These are phyloP conservation scores for Hyperoplus lanceolatus DNA, from an alignment of 2,797 vertebrate species.

Conservation along the genomic window DNA sequence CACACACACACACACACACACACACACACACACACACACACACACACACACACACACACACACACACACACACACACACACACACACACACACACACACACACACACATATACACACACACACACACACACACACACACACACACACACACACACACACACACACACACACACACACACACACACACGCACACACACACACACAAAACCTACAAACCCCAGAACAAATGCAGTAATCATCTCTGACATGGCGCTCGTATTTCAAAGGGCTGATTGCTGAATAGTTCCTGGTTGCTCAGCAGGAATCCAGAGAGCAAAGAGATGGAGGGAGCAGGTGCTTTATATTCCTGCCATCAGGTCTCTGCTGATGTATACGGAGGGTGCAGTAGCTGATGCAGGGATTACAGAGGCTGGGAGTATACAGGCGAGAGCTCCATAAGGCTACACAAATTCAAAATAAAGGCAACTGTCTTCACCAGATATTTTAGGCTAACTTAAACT, in stretches of 20 bases:
- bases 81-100: no score
- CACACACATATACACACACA: no score
- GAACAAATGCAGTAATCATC: slow-evolving; percentile 16
- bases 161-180: no score
- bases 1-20: no score
- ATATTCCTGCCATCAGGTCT: slow-evolving; percentile 13
- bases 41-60: no score
- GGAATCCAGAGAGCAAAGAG: background rate
- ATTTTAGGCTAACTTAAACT: no score
- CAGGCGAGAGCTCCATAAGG: background rate
- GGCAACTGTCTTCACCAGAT: no score
- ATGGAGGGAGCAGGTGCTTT: slow-evolving; percentile 26
- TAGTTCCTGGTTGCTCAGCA: slow-evolving; percentile 15
- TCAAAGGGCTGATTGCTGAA: slow-evolving; percentile 16
- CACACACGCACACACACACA: background rate
- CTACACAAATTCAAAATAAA: no score
- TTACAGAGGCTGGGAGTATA: slow-evolving; percentile 8
- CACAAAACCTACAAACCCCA: background rate
- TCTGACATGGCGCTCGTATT: background rate
- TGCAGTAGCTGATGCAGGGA: slow-evolving; percentile 32
- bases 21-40: no score
- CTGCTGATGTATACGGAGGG: background rate
- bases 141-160: no score
- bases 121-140: no score
- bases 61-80: no score